Evolutionary conservation across 2,888 invertebrate genomes (phyloP).

Genomic region (Ditula angustiorana): DNA sequence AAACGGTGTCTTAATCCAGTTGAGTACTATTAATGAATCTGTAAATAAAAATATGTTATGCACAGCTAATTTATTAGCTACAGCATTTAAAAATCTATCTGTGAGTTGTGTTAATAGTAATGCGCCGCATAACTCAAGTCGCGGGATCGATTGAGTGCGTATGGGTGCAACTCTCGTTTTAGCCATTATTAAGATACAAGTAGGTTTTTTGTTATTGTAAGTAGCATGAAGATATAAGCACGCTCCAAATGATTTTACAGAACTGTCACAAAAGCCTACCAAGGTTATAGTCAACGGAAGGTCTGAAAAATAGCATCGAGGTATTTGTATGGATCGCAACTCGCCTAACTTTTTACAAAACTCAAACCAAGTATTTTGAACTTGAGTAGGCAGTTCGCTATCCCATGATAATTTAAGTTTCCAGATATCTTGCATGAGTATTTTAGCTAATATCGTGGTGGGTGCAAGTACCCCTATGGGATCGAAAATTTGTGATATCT

Average conservation of each 20-base stretch:
- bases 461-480: slow-evolving; percentile 8
- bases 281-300: slow-evolving; percentile 3
- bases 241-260: slow-evolving; percentile 20
- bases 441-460: slow-evolving; percentile 1
- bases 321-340: too few relatives aligned
- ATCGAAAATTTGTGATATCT: neutral
- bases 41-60: slow-evolving; percentile 25
- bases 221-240: slow-evolving; percentile 32
- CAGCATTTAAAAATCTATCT: neutral
- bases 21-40: slow-evolving; percentile 34
- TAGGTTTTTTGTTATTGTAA: slow-evolving; percentile 11
- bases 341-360: neutral
- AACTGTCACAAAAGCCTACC: slow-evolving; percentile 33
- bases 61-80: slow-evolving; percentile 11
- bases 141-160: slow-evolving; percentile 8
- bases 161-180: slow-evolving; percentile 31
- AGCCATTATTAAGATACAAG: slow-evolving; percentile 8
- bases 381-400: neutral
- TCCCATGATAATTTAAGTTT: slow-evolving; percentile 16
- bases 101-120: slow-evolving; percentile 5
- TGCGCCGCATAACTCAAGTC: slow-evolving; percentile 24
- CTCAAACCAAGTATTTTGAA: neutral
- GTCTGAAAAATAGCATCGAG: neutral
- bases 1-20: slow-evolving; percentile 39
- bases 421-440: slow-evolving; percentile 18